These are phyloP conservation scores for Exephanes ischioxanthus DNA, from an alignment of 2,888 invertebrate species.

Conservation along the genomic window DNA sequence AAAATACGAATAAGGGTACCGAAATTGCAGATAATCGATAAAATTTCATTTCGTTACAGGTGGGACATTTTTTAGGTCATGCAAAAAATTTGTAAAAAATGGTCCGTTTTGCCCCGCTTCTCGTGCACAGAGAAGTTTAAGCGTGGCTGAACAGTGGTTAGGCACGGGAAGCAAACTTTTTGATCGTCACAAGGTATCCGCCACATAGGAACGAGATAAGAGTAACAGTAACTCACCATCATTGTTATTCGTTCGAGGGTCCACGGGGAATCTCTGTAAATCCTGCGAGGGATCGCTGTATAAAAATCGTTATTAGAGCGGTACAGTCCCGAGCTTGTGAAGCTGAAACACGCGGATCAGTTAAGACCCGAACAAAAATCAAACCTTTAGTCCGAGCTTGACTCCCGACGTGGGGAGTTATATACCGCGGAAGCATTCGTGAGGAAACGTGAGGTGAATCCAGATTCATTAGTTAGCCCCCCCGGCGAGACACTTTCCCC, in stretches of 20 bases:
- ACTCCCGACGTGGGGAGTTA: conserved; percentile 75
- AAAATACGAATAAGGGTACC: too few relatives aligned
- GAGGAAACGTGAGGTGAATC: conserved; percentile 78
- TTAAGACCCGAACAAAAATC: conserved; percentile 73
- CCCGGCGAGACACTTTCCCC: conserved; percentile 75
- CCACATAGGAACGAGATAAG: background rate
- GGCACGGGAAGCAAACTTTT: background rate
- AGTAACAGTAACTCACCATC: conserved; percentile 27
- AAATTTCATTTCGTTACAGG: too few relatives aligned
- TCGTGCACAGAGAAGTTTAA: too few relatives aligned
- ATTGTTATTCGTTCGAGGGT: conserved; percentile 8
- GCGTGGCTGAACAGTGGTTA: too few relatives aligned
- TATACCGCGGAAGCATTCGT: conserved; percentile 80
- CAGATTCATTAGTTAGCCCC: conserved; percentile 65
- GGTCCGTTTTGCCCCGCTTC: too few relatives aligned
- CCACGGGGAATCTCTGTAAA: background rate
- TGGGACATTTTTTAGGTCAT: too few relatives aligned
- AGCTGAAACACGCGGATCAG: conserved; percentile 1
- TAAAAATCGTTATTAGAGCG: background rate
- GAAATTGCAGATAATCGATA: too few relatives aligned
- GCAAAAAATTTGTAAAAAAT: too few relatives aligned
- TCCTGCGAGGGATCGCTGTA: conserved; percentile 2
- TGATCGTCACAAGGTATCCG: background rate
- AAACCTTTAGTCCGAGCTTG: conserved; percentile 72
- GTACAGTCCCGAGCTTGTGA: background rate